Conservation (phyloP, 2,797 vertebrate species). For the Paramormyrops hopkinsi region DNA sequence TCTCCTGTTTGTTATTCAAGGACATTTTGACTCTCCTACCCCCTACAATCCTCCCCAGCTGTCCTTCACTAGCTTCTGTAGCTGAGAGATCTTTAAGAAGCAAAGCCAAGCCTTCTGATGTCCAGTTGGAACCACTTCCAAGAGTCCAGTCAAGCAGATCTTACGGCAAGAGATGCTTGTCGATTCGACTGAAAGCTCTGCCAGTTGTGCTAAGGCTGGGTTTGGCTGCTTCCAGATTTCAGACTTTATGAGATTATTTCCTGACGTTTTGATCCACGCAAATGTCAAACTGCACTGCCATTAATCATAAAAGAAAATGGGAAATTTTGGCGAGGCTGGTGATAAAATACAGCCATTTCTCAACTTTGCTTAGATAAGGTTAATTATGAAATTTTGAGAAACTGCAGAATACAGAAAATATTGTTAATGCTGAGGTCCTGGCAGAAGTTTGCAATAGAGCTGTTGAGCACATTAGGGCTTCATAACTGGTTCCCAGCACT, state of each 20-base stretch:
- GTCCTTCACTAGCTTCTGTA: slow-evolving; percentile 4
- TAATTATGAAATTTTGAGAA: not conserved
- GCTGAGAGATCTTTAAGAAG: slow-evolving; percentile 5
- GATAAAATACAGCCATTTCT: not conserved
- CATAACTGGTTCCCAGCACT: not conserved
- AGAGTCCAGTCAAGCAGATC: slow-evolving; percentile 6
- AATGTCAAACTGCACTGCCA: not conserved
- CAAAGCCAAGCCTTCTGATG: not conserved
- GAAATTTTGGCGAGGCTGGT: not conserved
- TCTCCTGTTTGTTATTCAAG: not conserved
- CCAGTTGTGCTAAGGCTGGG: not conserved
- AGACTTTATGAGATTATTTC: not conserved
- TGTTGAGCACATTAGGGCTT: not conserved
- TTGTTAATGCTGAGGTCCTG: not conserved
- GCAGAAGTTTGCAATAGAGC: not conserved
- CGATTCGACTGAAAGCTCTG: not conserved
- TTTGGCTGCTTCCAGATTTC: not conserved
- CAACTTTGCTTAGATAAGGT: not conserved
- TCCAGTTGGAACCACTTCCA: slow-evolving; percentile 14
- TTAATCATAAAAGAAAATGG: not conserved
- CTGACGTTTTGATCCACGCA: not conserved
- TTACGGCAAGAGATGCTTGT: not conserved
- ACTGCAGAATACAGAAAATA: not conserved
- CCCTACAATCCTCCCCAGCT: not conserved
- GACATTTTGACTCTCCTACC: not conserved